phyloP scores from a whole-genome alignment of 2,888 invertebrate genomes.

The Pherbina coryleti region DNA sequence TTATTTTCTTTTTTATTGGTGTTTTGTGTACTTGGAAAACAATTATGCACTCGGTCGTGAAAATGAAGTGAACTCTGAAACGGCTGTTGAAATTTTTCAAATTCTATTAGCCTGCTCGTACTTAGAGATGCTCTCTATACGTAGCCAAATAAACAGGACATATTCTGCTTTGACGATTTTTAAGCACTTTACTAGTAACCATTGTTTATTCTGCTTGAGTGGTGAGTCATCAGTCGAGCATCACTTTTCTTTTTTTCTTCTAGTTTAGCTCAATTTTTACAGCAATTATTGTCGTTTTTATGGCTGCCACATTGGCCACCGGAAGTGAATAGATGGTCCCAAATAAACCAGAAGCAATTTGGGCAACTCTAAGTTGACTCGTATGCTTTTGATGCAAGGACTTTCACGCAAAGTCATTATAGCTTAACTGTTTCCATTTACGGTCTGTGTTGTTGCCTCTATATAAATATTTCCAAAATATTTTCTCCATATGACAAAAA shows the following conservation, averaged over 20 bases:
- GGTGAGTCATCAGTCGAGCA: no score
- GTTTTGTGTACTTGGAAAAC: background rate
- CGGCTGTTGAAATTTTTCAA: background rate
- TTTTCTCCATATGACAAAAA: background rate
- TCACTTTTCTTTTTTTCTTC: background rate
- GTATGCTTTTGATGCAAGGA: background rate
- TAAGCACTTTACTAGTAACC: no score
- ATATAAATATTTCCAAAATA: slow-evolving; percentile 26
- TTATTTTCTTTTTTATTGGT: background rate
- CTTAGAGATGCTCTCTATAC: no score
- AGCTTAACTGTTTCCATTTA: slow-evolving; percentile 21
- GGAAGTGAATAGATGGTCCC: background rate
- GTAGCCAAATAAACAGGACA: no score
- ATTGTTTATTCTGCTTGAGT: no score
- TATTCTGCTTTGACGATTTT: no score
- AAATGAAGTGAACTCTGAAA: slow-evolving; percentile 28
- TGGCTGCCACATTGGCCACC: background rate
- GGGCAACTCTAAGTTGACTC: background rate
- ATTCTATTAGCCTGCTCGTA: no score
- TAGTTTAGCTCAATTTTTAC: background rate
- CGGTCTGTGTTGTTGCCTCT: background rate
- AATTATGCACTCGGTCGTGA: slow-evolving; percentile 32
- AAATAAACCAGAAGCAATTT: slow-evolving; percentile 27
- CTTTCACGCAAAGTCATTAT: background rate
- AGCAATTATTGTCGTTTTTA: slow-evolving; percentile 5